phyloP scores from a whole-genome alignment of 2,888 invertebrate genomes.

The Frankliniella fusca region DNA sequence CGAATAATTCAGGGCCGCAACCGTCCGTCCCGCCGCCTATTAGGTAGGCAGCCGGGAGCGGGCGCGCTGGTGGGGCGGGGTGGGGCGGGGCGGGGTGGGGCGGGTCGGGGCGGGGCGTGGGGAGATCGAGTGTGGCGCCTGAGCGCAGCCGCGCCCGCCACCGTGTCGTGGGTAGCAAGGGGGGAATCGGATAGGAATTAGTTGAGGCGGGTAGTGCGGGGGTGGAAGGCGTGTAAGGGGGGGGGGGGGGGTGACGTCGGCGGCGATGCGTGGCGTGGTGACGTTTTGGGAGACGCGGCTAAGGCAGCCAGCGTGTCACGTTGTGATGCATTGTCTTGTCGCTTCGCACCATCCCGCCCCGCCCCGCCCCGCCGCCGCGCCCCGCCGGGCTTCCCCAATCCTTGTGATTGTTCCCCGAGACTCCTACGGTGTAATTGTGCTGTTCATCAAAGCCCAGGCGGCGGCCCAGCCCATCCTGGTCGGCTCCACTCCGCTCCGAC shows the following conservation, averaged over 20 bases:
- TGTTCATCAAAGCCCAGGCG: slow-evolving; percentile 11
- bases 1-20: slow-evolving; percentile 13
- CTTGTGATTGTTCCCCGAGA: slow-evolving; percentile 11
- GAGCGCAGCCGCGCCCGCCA: background rate
- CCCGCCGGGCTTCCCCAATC: background rate
- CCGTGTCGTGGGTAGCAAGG: background rate
- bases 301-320: background rate
- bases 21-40: slow-evolving; percentile 15
- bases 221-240: too few relatives aligned
- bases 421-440: slow-evolving; percentile 24
- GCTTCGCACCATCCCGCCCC: background rate
- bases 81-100: slow-evolving; percentile 4
- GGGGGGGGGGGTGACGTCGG: background rate
- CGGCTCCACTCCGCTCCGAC: background rate
- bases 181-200: too few relatives aligned
- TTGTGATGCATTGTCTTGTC: slow-evolving; percentile 22
- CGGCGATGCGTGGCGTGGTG: background rate
- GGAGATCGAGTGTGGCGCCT: background rate
- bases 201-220: background rate
- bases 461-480: too few relatives aligned
- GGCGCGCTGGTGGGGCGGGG: slow-evolving; percentile 3
- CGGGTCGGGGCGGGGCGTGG: background rate
- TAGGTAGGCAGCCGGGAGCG: slow-evolving; percentile 18
- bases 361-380: background rate
- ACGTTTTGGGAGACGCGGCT: background rate